A percentile compares a stretch with the other conserved stretches of the same genome.
phyloP scores from a whole-genome alignment of 2,797 vertebrate genomes.

The Ctenochaetus hawaiiensis region DNA sequence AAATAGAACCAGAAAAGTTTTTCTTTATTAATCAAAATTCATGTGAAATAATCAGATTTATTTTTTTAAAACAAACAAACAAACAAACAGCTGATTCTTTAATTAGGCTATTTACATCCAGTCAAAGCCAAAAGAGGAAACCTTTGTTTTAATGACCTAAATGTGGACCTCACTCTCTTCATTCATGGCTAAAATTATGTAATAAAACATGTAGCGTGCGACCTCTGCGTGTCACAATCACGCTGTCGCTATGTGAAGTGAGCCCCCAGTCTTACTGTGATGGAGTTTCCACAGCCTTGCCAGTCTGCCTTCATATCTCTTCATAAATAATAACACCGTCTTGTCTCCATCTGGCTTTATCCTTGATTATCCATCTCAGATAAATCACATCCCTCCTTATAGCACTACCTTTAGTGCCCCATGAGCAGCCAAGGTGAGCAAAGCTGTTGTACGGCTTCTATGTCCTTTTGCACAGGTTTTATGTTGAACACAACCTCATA shows the following conservation, averaged over 20 bases:
- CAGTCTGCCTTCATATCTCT: constrained; percentile 54
- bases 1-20: not conserved
- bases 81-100: not conserved
- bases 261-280: constrained; percentile 40
- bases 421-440: constrained; percentile 59
- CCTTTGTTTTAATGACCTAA: not conserved
- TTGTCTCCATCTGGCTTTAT: constrained; percentile 47
- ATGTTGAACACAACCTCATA: constrained; percentile 25
- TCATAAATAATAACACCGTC: constrained; percentile 68
- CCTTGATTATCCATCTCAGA: constrained; percentile 62
- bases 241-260: constrained; percentile 38
- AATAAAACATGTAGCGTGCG: constrained; percentile 51
- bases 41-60: not conserved
- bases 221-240: constrained; percentile 45
- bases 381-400: constrained; percentile 61
- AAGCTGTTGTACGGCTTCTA: constrained; percentile 5
- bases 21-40: not conserved
- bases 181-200: constrained; percentile 65
- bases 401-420: constrained; percentile 46
- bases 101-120: not conserved
- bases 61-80: not conserved
- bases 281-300: constrained; percentile 52
- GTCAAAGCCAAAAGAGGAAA: not conserved
- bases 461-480: constrained; percentile 34
- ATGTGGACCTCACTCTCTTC: constrained; percentile 17